Evolutionary conservation across 1,140 invertebrate species (phyloP), one percentile per base, ranked within the genome.

Genomic region (Zaprionus africanus): DNA sequence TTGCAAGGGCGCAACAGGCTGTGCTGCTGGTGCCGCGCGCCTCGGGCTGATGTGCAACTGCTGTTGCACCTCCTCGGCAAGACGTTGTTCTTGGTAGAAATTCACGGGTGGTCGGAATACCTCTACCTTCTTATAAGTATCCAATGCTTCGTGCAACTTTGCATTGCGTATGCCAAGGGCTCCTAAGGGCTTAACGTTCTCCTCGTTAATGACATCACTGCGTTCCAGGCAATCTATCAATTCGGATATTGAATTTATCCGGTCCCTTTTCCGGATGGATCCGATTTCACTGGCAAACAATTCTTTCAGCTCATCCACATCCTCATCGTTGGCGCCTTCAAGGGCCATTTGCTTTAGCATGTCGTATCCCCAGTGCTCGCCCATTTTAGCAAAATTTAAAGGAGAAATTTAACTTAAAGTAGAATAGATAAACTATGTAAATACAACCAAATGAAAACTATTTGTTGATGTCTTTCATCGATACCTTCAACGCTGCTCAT

Each of bases 161-260:
- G 41, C 41, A 13, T 82, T 65, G 5, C 31, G 13, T 0, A 1
- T 15, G 49, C 51, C 54, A 69, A 66, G 12, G 24, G 17, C 34
- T 11, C 57, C 69, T 7, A 92, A 31, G 0, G 75, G 70, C 6
- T 85, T 67, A 6, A 92, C 66, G 61, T 92, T 82, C 6, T 78
- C 49, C 61, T 86, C 86, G 11, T 38, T 67, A 58, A 65, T 92
- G 17, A 22, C 54, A 17, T 4, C 91, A 3, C 59, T 54, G 11
- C 75, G 51, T 58, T 92, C 91, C 17, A 92, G 62, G 13, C 70
- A 87, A 56, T 90, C 83, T 1, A 92, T 81, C 1, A 92, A 41
- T 19, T 92, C 84, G 2, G 59, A n/a, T 3, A 84, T 53, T 7
- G 31, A 68, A 0, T 15, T 38, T 5, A 92, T 92, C 1, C 73